Conservation (phyloP, 2,888 invertebrate genomes). For the Matsumyia berberina region DNA sequence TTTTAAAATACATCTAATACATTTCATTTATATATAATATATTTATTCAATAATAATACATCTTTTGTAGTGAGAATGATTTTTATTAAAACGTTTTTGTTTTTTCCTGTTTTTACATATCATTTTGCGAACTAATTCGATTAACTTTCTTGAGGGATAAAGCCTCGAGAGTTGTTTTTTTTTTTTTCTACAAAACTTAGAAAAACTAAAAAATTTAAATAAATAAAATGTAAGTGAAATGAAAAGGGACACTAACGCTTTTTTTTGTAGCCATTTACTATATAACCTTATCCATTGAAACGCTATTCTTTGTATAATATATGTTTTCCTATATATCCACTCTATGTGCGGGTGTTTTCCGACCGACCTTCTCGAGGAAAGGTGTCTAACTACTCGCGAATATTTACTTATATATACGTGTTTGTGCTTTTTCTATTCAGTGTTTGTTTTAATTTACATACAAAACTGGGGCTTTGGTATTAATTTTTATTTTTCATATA, state of each 20-base stretch:
- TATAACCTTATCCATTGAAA: slow-evolving; percentile 63
- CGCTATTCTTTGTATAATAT: slow-evolving; percentile 61
- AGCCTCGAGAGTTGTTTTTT: slow-evolving; percentile 51
- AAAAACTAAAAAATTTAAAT: slow-evolving; percentile 1
- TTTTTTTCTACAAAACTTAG: background rate
- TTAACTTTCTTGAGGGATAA: slow-evolving; percentile 67
- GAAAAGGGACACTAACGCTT: slow-evolving; percentile 13
- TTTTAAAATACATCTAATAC: slow-evolving; percentile 56
- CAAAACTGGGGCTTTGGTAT: slow-evolving; percentile 28
- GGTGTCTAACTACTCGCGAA: slow-evolving; percentile 63
- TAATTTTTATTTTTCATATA: slow-evolving; percentile 53
- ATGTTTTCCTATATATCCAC: slow-evolving; percentile 59
- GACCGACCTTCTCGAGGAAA: slow-evolving; percentile 49
- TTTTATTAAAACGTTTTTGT: slow-evolving; percentile 4
- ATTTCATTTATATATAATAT: slow-evolving; percentile 58
- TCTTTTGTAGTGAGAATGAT: slow-evolving; percentile 55
- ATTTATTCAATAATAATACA: slow-evolving; percentile 75
- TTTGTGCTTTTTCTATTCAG: slow-evolving; percentile 54
- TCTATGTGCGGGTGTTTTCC: slow-evolving; percentile 58
- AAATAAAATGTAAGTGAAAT: slow-evolving; percentile 9
- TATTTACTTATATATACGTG: slow-evolving; percentile 45
- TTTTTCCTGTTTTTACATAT: slow-evolving; percentile 36
- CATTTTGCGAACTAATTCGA: slow-evolving; percentile 46
- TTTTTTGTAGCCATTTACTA: slow-evolving; percentile 49
- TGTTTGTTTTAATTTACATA: slow-evolving; percentile 45